Evolutionary conservation across 2,113 vertebrate genomes (phyloP).

Genomic region (Catharus fuscescens): DNA sequence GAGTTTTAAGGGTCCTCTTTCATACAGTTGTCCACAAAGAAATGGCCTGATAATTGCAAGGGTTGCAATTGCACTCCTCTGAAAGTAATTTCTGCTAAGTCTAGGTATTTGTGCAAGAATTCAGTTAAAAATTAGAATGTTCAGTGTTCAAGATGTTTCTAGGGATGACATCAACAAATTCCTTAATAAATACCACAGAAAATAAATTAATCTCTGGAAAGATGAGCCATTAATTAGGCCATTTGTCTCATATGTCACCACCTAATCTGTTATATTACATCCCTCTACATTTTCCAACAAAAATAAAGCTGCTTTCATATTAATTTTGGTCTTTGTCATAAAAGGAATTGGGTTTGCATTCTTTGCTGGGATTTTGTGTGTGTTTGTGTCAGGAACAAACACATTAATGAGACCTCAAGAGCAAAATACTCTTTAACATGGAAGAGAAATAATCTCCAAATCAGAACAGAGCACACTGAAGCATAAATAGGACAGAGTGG

Average conservation of each 20-base stretch:
- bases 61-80: neutral
- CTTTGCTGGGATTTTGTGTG: neutral
- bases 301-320: neutral
- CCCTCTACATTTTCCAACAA: neutral
- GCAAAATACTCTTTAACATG: neutral
- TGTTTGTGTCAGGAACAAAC: neutral
- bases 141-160: neutral
- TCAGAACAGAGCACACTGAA: neutral
- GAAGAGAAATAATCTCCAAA: conserved; percentile 15
- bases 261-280: neutral
- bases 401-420: neutral
- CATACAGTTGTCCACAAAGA: rapidly evolving
- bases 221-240: neutral
- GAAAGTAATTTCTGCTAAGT: neutral
- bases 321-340: neutral
- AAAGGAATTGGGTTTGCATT: neutral
- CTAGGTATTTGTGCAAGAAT: neutral
- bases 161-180: neutral
- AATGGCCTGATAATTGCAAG: neutral
- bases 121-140: neutral
- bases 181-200: neutral
- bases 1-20: neutral
- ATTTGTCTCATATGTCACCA: neutral
- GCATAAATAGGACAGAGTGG: conserved; percentile 44
- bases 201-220: neutral